These are phyloP conservation scores for Todiramphus chloris DNA, from an alignment of 2,113 vertebrate genomes.

Conservation along the genomic window DNA sequence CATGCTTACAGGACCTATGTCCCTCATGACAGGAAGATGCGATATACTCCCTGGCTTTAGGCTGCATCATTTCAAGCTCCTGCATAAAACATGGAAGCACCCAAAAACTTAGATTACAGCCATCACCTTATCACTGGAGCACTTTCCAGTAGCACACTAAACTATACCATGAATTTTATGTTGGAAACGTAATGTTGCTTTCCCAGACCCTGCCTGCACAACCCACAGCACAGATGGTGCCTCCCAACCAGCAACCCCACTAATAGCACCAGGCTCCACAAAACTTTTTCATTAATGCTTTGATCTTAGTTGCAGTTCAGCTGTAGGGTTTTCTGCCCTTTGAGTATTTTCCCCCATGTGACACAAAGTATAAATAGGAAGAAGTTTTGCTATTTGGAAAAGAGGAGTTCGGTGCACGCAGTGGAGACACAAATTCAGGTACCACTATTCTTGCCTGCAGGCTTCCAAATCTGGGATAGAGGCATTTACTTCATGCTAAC, in stretches of 20 bases:
- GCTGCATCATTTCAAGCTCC: neutral
- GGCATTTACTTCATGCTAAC: neutral
- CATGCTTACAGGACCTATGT: rapidly evolving
- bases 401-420: rapidly evolving
- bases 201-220: neutral
- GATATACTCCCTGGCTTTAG: rapidly evolving
- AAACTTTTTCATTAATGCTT: neutral
- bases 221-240: rapidly evolving
- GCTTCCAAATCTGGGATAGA: neutral
- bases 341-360: neutral
- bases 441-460: neutral
- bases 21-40: neutral
- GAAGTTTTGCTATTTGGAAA: neutral
- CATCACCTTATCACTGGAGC: neutral
- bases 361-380: neutral
- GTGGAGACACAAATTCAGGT: neutral
- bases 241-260: neutral
- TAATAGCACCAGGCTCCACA: neutral
- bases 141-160: neutral
- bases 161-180: neutral
- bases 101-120: neutral
- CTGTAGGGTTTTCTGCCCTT: neutral
- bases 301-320: neutral
- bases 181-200: neutral
- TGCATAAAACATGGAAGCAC: neutral